These are phyloP conservation scores for Drosophila auraria DNA, from an alignment of 1,140 invertebrate species.

Conservation along the genomic window DNA sequence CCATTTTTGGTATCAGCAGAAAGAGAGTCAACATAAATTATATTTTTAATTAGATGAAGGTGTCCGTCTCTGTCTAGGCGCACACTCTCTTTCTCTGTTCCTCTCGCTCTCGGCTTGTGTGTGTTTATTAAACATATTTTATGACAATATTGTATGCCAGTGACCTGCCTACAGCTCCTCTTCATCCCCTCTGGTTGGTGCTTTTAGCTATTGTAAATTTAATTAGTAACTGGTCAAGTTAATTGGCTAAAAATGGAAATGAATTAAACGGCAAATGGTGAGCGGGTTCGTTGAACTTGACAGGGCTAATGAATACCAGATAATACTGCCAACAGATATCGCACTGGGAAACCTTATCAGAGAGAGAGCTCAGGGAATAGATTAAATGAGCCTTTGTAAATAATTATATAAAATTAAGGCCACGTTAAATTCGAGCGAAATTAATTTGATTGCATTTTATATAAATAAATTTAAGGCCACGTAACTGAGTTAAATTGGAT, in stretches of 20 bases:
- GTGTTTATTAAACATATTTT: slow-evolving; percentile 55
- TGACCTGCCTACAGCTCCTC: slow-evolving; percentile 27
- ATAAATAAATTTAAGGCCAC: not conserved
- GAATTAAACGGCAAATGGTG: slow-evolving; percentile 34
- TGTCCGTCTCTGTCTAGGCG: slow-evolving; percentile 26
- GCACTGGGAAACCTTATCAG: slow-evolving; percentile 1
- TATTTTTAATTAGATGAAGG: slow-evolving; percentile 62
- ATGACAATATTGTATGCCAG: slow-evolving; percentile 47
- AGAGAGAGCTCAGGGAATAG: not conserved
- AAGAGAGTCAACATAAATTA: slow-evolving; percentile 52
- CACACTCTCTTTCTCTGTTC: not conserved
- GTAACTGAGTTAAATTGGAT: not conserved
- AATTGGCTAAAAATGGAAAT: slow-evolving; percentile 44
- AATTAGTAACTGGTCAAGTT: slow-evolving; percentile 51
- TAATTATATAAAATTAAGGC: not conserved
- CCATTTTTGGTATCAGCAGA: slow-evolving; percentile 51
- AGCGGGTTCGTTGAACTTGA: slow-evolving; percentile 36
- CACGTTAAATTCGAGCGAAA: not conserved
- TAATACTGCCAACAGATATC: not conserved
- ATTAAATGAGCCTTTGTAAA: slow-evolving; percentile 1
- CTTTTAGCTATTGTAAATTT: slow-evolving; percentile 43
- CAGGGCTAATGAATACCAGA: slow-evolving; percentile 16
- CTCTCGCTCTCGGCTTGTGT: not conserved
- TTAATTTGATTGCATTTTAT: not conserved
- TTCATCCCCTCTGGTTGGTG: slow-evolving; percentile 6